Evolutionary conservation across 1,140 invertebrate species (phyloP), one percentile per base, ranked within the genome.

Genomic region (Penaeus indicus): DNA sequence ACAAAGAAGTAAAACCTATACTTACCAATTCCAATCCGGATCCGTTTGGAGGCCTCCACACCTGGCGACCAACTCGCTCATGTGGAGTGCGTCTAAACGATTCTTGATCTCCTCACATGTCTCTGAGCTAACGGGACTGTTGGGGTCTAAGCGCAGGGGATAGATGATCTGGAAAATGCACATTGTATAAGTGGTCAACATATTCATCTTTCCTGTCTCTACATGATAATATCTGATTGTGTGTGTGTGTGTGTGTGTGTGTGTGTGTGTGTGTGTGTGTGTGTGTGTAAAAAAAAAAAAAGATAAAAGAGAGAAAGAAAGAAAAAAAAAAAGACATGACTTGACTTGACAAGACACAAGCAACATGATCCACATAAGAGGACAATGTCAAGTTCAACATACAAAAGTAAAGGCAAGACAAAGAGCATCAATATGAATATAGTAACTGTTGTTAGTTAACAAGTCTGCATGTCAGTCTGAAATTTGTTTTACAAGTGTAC

Each of bases 1-100:
- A 80, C 47, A 80, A 42, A 80, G 18, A 80, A 42, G 54, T 80
- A 88, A 54, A 82, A 42, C 22, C 22, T 77, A 42, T 62, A 90
- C 91, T 91, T 92, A 94, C 94, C 95, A 95, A 91, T 94, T 94
- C 93, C 94, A 94, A 64, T 94, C 92, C 18, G 93, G 92, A 32
- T 92, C 89, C 3, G 91, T 90, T 92, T 95, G 94, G 38, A 95
- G 91, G 1, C 94, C 94, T 82, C 93, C 92, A 63, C 93, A 91
- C 88, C 94, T 91, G 8, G 93, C 92, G 18, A 94, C 67, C n/a
- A 95, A 81, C 42, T 92, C 91, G n/a, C 92, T 92, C 75, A 95
- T 91, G 42, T 93, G 93, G 4, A 93, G 91, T 79, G 92, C 90
- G 19, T 93, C 91, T 22, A 95, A 85, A 89, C 93, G 93, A 27